Evolutionary conservation across 1,140 invertebrate genomes (phyloP).

Genomic region (Schlechtendalia chinensis): DNA sequence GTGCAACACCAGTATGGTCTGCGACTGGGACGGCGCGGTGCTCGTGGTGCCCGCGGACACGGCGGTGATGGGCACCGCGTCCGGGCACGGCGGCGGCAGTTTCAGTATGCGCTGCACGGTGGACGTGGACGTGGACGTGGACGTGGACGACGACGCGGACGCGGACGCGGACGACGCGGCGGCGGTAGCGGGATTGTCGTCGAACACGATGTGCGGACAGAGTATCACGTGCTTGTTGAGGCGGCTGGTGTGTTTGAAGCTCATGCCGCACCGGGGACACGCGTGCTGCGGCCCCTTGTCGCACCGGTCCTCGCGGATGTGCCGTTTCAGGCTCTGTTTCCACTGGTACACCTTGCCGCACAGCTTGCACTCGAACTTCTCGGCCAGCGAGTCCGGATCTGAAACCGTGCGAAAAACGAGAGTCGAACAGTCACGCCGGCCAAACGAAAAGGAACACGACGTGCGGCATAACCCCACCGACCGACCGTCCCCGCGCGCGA

Average conservation of each 20-base stretch:
- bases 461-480: too few species aligned
- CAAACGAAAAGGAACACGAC: too few species aligned
- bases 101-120: slow-evolving; percentile 38
- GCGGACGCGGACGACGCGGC: not conserved
- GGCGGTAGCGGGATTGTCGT: slow-evolving; percentile 31
- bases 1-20: slow-evolving; percentile 44
- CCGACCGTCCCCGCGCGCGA: too few species aligned
- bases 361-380: slow-evolving; percentile 50
- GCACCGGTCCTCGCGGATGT: slow-evolving; percentile 58
- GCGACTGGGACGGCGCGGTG: slow-evolving; percentile 21
- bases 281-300: slow-evolving; percentile 56
- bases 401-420: slow-evolving; percentile 9
- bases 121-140: slow-evolving; percentile 9
- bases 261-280: slow-evolving; percentile 52
- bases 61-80: slow-evolving; percentile 38
- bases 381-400: slow-evolving; percentile 28
- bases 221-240: slow-evolving; percentile 52
- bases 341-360: slow-evolving; percentile 53
- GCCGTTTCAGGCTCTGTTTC: slow-evolving; percentile 54
- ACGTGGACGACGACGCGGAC: slow-evolving; percentile 2
- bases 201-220: slow-evolving; percentile 50
- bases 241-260: slow-evolving; percentile 53
- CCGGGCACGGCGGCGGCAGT: slow-evolving; percentile 33
- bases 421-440: too few species aligned
- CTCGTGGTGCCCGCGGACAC: slow-evolving; percentile 17